A percentile compares a stretch with the other conserved stretches of the same genome.
phyloP scores from a whole-genome alignment of 2,888 invertebrate genomes.

The Endotricha flammealis region DNA sequence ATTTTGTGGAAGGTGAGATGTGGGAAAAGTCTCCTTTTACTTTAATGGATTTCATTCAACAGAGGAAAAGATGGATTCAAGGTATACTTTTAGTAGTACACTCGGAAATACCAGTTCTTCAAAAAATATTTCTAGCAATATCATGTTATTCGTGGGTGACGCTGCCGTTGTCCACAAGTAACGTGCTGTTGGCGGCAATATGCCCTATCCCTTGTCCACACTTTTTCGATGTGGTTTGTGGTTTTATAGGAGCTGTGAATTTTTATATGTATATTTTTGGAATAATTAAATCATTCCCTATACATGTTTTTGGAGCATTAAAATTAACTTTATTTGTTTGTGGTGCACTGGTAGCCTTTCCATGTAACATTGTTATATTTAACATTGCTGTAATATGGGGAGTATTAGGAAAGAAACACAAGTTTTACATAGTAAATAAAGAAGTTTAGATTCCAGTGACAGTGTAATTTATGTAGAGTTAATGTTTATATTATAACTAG shows the following conservation, averaged over 20 bases:
- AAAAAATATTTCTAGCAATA: constrained; percentile 89
- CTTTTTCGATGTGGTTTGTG: constrained; percentile 90
- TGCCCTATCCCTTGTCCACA: constrained; percentile 93
- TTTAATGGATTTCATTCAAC: constrained; percentile 95
- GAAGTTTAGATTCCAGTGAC: constrained; percentile 85
- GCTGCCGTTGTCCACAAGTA: constrained; percentile 93
- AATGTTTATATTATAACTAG: constrained; percentile 37
- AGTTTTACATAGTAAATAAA: constrained; percentile 98
- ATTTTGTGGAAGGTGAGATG: constrained; percentile 99
- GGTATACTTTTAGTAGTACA: constrained; percentile 93
- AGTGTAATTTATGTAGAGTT: constrained; percentile 62
- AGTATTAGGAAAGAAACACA: constrained; percentile 94
- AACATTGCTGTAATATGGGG: constrained; percentile 97
- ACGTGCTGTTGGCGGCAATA: constrained; percentile 88
- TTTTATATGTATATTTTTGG: constrained; percentile 99
- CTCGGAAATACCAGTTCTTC: constrained; percentile 87
- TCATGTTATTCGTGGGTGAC: constrained; percentile 98
- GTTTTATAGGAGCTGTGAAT: constrained; percentile 95
- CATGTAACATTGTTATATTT: constrained; percentile 95
- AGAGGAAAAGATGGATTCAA: constrained; percentile 97
- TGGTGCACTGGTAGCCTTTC: constrained; percentile 93
- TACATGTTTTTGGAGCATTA: constrained; percentile 89
- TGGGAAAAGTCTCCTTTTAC: constrained; percentile 99
- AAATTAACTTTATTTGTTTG: constrained; percentile 88
- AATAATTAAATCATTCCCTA: constrained; percentile 96